Conservation (phyloP, 2,797 vertebrate genomes). For the Serranus cabrilla region DNA sequence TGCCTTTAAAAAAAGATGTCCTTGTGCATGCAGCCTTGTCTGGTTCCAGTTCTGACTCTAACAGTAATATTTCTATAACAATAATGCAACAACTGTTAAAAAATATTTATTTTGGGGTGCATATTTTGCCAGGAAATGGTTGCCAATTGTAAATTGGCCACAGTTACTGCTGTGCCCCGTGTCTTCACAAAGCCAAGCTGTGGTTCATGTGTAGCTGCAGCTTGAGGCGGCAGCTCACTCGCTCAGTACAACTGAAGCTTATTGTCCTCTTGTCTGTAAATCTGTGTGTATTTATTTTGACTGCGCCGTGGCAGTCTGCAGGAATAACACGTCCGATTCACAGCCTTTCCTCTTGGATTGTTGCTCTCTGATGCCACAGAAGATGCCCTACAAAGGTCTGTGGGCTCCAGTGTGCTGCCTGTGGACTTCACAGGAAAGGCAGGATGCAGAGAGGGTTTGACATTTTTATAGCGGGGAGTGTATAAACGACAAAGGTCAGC, state of each 20-base stretch:
- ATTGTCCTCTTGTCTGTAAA: conserved; percentile 16
- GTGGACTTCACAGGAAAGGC: conserved; percentile 45
- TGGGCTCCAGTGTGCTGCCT: conserved; percentile 5
- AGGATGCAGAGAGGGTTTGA: conserved; percentile 58
- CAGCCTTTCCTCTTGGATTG: conserved; percentile 47
- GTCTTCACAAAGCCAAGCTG: conserved; percentile 16
- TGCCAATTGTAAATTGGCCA: too few relatives aligned
- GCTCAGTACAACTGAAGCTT: conserved; percentile 20
- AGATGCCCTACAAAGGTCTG: conserved; percentile 47
- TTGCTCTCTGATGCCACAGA: conserved; percentile 42
- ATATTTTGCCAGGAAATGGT: too few relatives aligned
- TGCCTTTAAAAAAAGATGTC: too few relatives aligned
- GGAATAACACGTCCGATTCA: conserved; percentile 44
- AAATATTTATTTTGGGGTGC: too few relatives aligned
- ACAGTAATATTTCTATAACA: too few relatives aligned
- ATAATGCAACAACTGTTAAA: too few relatives aligned
- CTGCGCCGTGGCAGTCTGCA: conserved; percentile 7
- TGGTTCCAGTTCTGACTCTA: too few relatives aligned
- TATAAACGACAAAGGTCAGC: conserved; percentile 77
- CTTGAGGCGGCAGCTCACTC: conserved; percentile 20
- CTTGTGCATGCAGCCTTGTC: too few relatives aligned
- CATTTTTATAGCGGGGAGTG: conserved; percentile 74
- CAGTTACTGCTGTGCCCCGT: background rate
- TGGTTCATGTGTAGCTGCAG: conserved; percentile 10
- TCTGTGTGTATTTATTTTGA: conserved; percentile 57